Conservation (phyloP, 2,113 vertebrate species). For the Dryoscopus gambensis region DNA sequence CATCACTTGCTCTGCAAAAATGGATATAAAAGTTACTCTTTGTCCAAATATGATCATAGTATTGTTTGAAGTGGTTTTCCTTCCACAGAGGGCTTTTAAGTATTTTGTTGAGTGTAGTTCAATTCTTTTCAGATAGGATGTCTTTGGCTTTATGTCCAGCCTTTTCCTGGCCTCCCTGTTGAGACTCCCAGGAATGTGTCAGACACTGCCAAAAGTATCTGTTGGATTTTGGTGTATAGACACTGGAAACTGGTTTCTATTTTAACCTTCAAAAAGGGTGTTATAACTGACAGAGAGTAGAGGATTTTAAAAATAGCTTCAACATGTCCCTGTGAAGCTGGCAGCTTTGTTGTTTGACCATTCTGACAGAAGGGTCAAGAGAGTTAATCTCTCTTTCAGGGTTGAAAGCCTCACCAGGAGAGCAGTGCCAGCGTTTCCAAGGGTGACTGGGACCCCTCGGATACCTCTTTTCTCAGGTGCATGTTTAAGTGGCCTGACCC, state of each 20-base stretch:
- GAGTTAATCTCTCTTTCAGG: background rate
- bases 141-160: background rate
- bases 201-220: background rate
- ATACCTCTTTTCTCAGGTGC: background rate
- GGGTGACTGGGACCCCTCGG: background rate
- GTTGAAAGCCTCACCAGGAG: background rate
- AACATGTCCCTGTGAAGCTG: background rate
- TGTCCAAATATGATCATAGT: background rate
- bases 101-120: background rate
- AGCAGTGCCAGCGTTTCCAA: background rate
- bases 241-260: background rate
- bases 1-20: background rate
- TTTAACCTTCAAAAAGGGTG: background rate
- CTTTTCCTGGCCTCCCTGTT: background rate
- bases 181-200: background rate
- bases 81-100: background rate
- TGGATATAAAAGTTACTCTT: background rate
- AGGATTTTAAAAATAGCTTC: constrained; percentile 30
- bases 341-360: background rate
- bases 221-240: background rate
- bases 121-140: background rate
- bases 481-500: background rate
- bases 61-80: background rate
- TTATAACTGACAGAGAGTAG: background rate
- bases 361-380: background rate